These are phyloP conservation scores for Pionites leucogaster DNA, from an alignment of 2,113 vertebrate species.

Conservation along the genomic window DNA sequence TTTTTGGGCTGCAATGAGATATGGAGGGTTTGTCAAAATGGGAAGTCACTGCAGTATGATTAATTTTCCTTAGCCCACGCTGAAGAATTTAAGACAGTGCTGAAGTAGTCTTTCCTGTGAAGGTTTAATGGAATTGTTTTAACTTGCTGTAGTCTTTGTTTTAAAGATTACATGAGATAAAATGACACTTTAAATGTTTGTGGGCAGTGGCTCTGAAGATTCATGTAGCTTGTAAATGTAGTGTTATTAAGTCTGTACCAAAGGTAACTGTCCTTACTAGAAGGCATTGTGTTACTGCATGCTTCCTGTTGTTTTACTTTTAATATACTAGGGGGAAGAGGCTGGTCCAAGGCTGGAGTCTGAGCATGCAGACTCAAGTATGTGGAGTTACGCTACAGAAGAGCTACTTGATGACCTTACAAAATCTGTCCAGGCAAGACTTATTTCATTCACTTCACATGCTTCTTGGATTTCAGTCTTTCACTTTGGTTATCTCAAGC, in stretches of 20 bases:
- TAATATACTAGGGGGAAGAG: conserved; percentile 74
- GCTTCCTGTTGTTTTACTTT: background rate
- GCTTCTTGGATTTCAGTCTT: background rate
- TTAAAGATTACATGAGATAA: background rate
- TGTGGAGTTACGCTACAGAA: conserved; percentile 61
- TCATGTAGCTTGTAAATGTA: background rate
- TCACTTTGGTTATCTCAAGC: background rate
- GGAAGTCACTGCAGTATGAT: background rate
- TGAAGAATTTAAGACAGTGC: fast-evolving
- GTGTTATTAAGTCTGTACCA: background rate
- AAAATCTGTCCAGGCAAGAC: conserved; percentile 74
- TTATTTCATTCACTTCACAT: conserved; percentile 11
- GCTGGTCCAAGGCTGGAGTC: conserved; percentile 61
- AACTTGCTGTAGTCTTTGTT: background rate
- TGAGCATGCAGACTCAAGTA: conserved; percentile 70
- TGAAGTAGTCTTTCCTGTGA: background rate
- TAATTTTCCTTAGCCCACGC: background rate
- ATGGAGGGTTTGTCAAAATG: background rate
- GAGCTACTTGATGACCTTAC: conserved; percentile 60
- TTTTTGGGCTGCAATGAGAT: background rate
- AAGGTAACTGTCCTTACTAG: background rate
- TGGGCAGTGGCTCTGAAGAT: background rate
- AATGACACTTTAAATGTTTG: background rate
- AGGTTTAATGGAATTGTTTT: background rate
- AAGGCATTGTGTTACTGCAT: background rate